These are phyloP conservation scores for Astreopora myriophthalma DNA, from an alignment of 64 coral and sea anemone species.

Conservation along the genomic window DNA sequence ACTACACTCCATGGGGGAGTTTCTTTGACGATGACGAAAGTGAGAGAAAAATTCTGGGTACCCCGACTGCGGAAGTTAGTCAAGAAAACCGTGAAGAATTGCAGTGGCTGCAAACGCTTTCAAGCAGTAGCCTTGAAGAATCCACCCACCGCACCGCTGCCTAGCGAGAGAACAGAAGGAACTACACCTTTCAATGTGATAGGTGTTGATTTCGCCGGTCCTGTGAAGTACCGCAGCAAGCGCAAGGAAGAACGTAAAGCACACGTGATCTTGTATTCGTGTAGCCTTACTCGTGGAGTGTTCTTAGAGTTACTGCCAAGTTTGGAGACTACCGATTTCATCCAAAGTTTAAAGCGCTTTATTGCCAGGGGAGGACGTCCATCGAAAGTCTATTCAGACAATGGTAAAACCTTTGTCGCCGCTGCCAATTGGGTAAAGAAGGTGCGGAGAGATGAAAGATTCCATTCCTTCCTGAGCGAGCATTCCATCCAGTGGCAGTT, in stretches of 20 bases:
- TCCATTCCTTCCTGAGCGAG: not conserved
- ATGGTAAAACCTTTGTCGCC: not conserved
- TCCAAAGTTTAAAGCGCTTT: not conserved
- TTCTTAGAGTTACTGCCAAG: not conserved
- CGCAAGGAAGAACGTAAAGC: not conserved
- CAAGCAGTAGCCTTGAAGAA: not conserved
- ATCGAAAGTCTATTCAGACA: not conserved
- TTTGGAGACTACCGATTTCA: not conserved
- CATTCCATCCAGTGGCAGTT: not conserved
- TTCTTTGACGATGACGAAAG: too few species aligned
- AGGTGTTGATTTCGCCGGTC: not conserved
- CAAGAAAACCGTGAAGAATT: not conserved
- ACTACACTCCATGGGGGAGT: too few species aligned
- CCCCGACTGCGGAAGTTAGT: too few species aligned
- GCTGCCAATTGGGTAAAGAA: not conserved
- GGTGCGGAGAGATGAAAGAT: not conserved
- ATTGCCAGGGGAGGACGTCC: not conserved
- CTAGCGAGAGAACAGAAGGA: not conserved
- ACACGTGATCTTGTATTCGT: not conserved
- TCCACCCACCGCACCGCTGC: not conserved
- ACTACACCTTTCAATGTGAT: not conserved
- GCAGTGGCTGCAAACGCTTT: not conserved
- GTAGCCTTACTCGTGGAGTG: not conserved
- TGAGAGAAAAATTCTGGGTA: too few species aligned
- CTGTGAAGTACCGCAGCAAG: not conserved